Conservation (phyloP, 1,140 invertebrate species). For the Orius insidiosus region DNA sequence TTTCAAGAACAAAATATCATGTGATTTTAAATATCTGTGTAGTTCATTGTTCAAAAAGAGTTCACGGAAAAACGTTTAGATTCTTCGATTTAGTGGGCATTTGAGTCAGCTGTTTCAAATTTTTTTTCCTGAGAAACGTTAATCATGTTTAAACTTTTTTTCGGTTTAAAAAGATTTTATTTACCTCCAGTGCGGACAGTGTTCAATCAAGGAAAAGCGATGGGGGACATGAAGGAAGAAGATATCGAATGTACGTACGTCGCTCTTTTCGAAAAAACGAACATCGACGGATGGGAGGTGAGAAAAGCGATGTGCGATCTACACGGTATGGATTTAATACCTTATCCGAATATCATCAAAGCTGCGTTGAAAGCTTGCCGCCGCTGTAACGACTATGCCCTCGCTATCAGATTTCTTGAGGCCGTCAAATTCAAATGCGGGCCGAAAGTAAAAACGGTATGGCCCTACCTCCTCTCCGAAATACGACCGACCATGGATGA, state of each 20-base stretch:
- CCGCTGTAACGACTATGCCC: slow-evolving; percentile 79
- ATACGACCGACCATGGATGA: slow-evolving; percentile 81
- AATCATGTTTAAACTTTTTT: too few species aligned
- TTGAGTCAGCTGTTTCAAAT: too few species aligned
- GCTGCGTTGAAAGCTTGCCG: slow-evolving; percentile 86
- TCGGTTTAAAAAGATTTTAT: too few species aligned
- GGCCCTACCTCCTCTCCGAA: slow-evolving; percentile 83
- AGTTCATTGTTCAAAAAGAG: too few species aligned
- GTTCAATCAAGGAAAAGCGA: too few species aligned
- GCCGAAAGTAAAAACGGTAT: slow-evolving; percentile 52
- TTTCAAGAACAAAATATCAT: too few species aligned
- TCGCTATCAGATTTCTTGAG: slow-evolving; percentile 83
- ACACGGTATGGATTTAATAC: slow-evolving; percentile 66
- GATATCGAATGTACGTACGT: slow-evolving; percentile 28
- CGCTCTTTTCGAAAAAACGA: slow-evolving; percentile 65
- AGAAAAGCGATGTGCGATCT: slow-evolving; percentile 69
- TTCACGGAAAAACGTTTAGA: too few species aligned
- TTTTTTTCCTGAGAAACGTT: too few species aligned
- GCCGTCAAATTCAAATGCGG: slow-evolving; percentile 81
- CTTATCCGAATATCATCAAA: slow-evolving; percentile 76
- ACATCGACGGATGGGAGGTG: slow-evolving; percentile 93
- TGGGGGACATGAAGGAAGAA: too few species aligned
- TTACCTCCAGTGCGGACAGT: too few species aligned
- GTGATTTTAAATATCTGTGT: too few species aligned
- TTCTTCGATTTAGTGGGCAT: too few species aligned